Base-by-base conservation (phyloP, 2,113 vertebrate genomes). In the Prietella phreatophila region DNA sequence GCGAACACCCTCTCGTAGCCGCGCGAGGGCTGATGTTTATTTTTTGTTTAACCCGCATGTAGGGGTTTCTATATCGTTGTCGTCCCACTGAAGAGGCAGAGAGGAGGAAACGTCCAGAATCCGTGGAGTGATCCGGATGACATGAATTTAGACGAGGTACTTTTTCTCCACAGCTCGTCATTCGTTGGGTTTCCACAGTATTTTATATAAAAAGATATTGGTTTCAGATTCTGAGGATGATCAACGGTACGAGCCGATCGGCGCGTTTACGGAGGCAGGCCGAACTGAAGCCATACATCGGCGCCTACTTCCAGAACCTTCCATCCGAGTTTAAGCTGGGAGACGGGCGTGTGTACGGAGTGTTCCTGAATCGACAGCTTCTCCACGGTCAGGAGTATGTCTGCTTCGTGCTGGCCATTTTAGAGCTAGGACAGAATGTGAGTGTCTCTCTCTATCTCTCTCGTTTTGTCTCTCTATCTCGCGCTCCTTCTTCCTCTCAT, bases 141-240 rank as follows among this genome's bases (percentile, higher is more conserved):
- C 93, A 99, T 99, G 97, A 97, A 99, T 93, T 92, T 99, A 91
- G 98, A 99, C 93, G 98, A 99, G 97, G 98, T 99, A 95, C 91
- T 22, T 3, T 39, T 53, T 42, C 42, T 47, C 42, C 71, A 42
- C 19, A 75, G 71, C 84, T 33, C 7, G 2, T n/a, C 2, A 17
- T 81, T 67, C 15, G 11, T 39, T 9, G 36, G 9, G 14, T 27
- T 2, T 42, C 14, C 0, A 25, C 17, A 36, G 3, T 19, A 69
- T 0, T 47, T 78, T 39, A 47, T 87, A 85, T 86, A 91, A 30
- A 22, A 27, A 76, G 86, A 91, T 19, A 2, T 56, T 63, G 3
- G 1, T 76, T 76, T 71, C 93, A 99, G 98, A 95, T 99, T 65
- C 95, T 99, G 89, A 98, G 96, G 90, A 97, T 97, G 92, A 99